Base-by-base conservation (phyloP, 2,797 vertebrate genomes). In the Orientallactaga sibirica region DNA sequence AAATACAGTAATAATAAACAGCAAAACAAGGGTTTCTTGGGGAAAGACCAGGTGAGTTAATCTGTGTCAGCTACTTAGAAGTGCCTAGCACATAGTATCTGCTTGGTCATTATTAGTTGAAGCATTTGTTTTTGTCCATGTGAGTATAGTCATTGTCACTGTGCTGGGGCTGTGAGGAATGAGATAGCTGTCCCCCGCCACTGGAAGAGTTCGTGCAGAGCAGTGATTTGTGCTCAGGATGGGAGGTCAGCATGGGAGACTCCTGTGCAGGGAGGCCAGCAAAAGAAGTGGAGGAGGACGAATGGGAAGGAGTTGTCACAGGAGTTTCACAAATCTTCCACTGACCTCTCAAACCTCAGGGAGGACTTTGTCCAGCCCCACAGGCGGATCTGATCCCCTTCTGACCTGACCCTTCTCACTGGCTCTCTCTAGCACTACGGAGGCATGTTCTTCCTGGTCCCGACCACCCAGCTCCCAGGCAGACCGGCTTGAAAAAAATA, bases 381-480 rank as follows among this genome's bases (percentile, higher is more conserved):
- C 29, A 90, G 73, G 1, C 71, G 61, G 29, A 74, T 11, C 92
- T 33, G 15, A 24, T 41, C 27, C 75, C 27, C 43, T 93, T 68
- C 70, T 92, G 16, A 76, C 5, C 24, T 67, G 73, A 67, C 37
- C 10, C 3, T 24, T 61, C 29, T 92, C 43, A 27, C 62, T 66
- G 92, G 24, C 79, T 94, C 58, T 91, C 87, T 76, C 4, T 22
- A 97, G 97, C 95, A 0, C 75, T 97, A 43, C 90, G 61, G 83
- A 95, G 78, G 5, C 93, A 95, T 2, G 67, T 97, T 58, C 96
- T 97, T 19, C 96, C 97, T 14, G 73, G 55, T 19, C 29, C 81
- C 27, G 67, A 95, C 1, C 0, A 58, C 33, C 79, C 93, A 55
- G 29, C 83, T 62, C 71, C 93, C 55, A 61, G 74, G 58, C 67